A percentile compares a stretch with the other conserved stretches of the same genome.
These are phyloP conservation scores for Neopelma chrysocephalum DNA, from an alignment of 2,797 vertebrate genomes.

Conservation along the genomic window DNA sequence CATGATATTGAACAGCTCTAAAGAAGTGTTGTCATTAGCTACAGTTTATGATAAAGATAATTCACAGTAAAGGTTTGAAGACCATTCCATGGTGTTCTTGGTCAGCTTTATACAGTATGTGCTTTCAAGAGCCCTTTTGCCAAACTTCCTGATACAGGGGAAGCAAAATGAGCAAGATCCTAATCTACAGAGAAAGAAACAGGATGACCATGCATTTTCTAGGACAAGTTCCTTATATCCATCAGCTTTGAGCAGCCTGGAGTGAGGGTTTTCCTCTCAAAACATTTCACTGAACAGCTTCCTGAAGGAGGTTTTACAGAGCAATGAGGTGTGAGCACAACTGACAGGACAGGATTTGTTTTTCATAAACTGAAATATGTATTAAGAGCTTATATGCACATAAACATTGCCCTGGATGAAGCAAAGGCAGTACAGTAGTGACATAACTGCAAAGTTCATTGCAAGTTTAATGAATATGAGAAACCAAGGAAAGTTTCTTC, in stretches of 20 bases:
- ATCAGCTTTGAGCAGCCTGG: background rate
- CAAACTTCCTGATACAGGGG: background rate
- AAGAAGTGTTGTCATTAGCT: background rate
- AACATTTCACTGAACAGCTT: background rate
- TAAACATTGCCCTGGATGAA: background rate
- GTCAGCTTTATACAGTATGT: background rate
- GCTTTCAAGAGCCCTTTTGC: background rate
- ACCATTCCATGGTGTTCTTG: background rate
- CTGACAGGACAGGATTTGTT: background rate
- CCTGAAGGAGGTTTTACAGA: background rate
- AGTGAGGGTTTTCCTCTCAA: background rate
- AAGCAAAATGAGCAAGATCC: background rate
- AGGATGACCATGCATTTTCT: background rate
- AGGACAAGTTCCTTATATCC: background rate
- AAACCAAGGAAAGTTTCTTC: background rate
- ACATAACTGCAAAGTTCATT: background rate
- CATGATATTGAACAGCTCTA: background rate
- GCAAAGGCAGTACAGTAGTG: background rate
- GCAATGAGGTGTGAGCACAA: background rate
- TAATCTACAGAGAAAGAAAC: background rate
- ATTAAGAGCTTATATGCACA: background rate
- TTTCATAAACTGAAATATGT: background rate
- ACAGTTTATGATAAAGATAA: background rate
- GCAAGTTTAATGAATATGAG: background rate
- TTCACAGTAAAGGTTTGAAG: background rate